Percentiles rank a stretch among this genome's conserved stretches.
Conservation (phyloP, 2,797 vertebrate species). For the Phoeniculus purpureus region DNA sequence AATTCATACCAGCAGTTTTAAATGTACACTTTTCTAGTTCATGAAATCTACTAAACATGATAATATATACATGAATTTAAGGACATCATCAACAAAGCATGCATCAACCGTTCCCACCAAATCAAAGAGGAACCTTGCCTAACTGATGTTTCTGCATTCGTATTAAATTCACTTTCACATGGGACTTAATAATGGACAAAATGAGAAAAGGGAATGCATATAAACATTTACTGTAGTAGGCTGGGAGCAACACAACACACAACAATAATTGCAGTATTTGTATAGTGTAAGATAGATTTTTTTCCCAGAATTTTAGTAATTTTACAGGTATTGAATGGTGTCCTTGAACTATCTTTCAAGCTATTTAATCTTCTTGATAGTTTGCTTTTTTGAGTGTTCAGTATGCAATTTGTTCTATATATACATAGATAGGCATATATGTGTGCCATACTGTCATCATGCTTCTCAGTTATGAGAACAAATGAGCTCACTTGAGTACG, state of each 20-base stretch:
- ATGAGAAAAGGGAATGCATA: not conserved
- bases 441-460: not conserved
- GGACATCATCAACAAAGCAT: rapidly evolving
- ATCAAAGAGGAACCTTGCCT: not conserved
- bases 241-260: not conserved
- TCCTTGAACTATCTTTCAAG: not conserved
- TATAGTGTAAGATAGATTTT: not conserved
- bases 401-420: not conserved
- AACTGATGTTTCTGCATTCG: not conserved
- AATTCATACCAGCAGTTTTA: not conserved
- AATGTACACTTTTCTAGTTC: not conserved
- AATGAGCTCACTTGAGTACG: not conserved
- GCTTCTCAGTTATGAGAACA: not conserved
- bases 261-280: not conserved
- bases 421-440: not conserved
- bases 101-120: not conserved
- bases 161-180: not conserved
- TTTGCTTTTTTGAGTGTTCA: not conserved
- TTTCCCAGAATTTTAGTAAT: not conserved
- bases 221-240: not conserved
- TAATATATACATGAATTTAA: not conserved
- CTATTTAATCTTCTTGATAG: not conserved
- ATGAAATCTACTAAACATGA: not conserved
- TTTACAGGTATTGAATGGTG: not conserved
- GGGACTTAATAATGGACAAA: not conserved